These are phyloP conservation scores for Apeltes quadracus DNA, from an alignment of 2,113 vertebrate genomes.

Conservation along the genomic window DNA sequence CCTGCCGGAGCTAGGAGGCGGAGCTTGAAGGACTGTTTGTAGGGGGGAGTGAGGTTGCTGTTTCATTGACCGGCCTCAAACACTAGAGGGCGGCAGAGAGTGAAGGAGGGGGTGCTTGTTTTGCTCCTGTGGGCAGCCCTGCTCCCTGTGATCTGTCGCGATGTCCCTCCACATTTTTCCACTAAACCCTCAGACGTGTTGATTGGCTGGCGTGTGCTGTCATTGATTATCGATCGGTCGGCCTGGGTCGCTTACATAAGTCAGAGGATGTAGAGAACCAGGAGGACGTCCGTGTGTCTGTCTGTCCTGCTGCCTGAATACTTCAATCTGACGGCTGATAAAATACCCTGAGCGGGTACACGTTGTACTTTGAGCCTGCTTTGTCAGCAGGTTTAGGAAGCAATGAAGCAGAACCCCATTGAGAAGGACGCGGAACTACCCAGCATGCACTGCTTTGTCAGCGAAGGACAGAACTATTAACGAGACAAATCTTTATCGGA, in stretches of 20 bases:
- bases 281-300: constrained; percentile 28
- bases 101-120: neutral
- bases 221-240: constrained; percentile 42
- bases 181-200: neutral
- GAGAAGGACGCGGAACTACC: too few species aligned
- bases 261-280: too few species aligned
- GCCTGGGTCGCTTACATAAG: constrained; percentile 43
- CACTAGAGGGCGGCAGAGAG: neutral
- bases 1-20: constrained; percentile 75
- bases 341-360: neutral
- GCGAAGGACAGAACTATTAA: too few species aligned
- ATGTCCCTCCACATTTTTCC: neutral
- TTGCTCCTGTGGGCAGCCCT: neutral
- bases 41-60: constrained; percentile 57
- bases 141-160: neutral
- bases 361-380: neutral
- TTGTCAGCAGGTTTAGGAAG: neutral
- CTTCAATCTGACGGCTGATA: neutral
- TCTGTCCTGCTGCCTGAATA: neutral
- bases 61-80: neutral
- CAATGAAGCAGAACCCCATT: too few species aligned
- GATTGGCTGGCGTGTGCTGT: neutral
- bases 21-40: constrained; percentile 85
- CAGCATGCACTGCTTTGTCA: too few species aligned
- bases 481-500: too few species aligned